Evolutionary conservation across 2,888 invertebrate genomes (phyloP), one percentile per base, ranked within the genome.

Genomic region (Latheticus oryzae): DNA sequence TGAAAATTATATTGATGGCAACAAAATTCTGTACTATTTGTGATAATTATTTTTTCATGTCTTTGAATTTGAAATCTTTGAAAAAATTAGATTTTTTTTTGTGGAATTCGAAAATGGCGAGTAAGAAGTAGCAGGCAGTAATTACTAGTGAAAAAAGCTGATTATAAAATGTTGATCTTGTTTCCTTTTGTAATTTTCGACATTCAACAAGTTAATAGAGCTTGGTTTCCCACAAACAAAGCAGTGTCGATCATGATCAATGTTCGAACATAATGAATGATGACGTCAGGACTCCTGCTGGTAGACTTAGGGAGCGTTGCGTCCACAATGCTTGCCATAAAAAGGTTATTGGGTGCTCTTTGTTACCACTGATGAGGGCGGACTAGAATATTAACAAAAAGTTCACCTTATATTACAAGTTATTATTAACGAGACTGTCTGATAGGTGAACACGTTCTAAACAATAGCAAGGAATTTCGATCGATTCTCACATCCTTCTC

Each of bases 331-430:
- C 71, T 68, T 64, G 68, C 68, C 66, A 71, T 71, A 72, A 71
- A 71, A 72, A 71, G 69, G 68, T 72, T 72, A 73, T 73, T 72
- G 69, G 69, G 66, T 62, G 68, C 70, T 65, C 58, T 72, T 73
- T 73, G 73, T 73, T 70, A 67, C 57, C 66, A 62, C 63, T 73
- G 73, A 73, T 73, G 73, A 73, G 71, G 72, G 73, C 71, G 73
- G 70, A 69, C 69, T 66, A 63, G 63, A 61, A 69, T 68, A 72
- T 71, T 71, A 72, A 73, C 69, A 70, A 71, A 66, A 67, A 68
- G 65, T 62, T 64, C 63, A 55, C 57, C 60, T 63, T 66, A 64
- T 68, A 70, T 69, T 68, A 69, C 67, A 65, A 61, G 68, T 67
- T 68, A 65, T 71, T 70, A 70, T 72, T 72, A 70, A 69, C 48